Conservation (phyloP, 2,888 invertebrate genomes). For the Leptopterna dolabrata region DNA sequence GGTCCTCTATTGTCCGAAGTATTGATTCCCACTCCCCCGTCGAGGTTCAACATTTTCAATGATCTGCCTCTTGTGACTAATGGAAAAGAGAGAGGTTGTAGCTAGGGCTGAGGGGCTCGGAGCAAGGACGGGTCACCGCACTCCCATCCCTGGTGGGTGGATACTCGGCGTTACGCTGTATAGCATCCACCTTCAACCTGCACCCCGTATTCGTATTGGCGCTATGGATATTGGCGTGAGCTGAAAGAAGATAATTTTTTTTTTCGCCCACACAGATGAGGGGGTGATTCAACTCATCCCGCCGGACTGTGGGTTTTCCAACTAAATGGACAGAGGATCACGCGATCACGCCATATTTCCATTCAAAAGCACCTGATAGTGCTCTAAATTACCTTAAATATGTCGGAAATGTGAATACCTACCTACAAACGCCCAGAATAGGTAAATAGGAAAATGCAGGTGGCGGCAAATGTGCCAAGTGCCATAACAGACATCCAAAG, state of each 20-base stretch:
- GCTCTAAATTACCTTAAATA: neutral
- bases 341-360: neutral
- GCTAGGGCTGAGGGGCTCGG: neutral
- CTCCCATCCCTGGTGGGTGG: neutral
- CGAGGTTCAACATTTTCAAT: conserved; percentile 24
- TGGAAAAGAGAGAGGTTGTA: neutral
- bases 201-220: no score
- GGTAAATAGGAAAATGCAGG: no score
- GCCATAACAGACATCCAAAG: no score
- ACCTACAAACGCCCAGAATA: no score
- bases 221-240: no score
- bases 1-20: conserved; percentile 49
- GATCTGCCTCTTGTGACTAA: conserved; percentile 40
- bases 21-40: conserved; percentile 29
- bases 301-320: neutral
- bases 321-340: neutral
- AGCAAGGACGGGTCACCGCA: conserved; percentile 6
- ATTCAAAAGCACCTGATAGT: neutral
- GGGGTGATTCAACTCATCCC: conserved; percentile 6
- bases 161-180: neutral
- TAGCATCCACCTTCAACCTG: neutral
- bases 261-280: neutral
- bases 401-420: neutral
- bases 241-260: neutral
- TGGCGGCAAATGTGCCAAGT: no score